Evolutionary conservation across 2,113 vertebrate species (phyloP).

Genomic region (Aviceda subcristata): DNA sequence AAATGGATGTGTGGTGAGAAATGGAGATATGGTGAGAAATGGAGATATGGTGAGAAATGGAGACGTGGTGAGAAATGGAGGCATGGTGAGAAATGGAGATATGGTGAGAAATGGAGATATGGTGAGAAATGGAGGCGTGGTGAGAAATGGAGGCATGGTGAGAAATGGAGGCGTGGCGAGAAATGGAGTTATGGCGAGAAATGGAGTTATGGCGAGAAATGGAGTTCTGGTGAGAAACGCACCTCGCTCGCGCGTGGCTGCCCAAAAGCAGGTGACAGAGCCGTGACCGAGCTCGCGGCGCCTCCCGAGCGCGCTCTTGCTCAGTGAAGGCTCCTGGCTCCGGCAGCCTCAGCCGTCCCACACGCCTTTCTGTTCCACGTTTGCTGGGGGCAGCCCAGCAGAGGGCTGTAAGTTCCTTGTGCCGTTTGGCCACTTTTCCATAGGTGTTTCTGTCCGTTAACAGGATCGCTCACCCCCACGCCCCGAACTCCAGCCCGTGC

Average conservation of each 20-base stretch:
- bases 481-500: not conserved
- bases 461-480: rapidly evolving
- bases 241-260: not conserved
- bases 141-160: no score
- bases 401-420: rapidly evolving
- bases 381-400: not conserved
- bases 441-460: not conserved
- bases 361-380: not conserved
- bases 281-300: rapidly evolving
- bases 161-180: no score
- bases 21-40: no score
- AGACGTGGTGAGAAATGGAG: no score
- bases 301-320: not conserved
- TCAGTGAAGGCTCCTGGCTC: not conserved
- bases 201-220: no score
- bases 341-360: not conserved
- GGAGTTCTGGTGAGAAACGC: not conserved
- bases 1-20: no score
- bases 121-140: not conserved
- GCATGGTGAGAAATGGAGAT: no score
- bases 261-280: not conserved
- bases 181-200: not conserved
- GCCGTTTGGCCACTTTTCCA: not conserved
- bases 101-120: no score
- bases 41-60: no score